Conservation (phyloP, 2,888 invertebrate species). For the Onchidella celtica region DNA sequence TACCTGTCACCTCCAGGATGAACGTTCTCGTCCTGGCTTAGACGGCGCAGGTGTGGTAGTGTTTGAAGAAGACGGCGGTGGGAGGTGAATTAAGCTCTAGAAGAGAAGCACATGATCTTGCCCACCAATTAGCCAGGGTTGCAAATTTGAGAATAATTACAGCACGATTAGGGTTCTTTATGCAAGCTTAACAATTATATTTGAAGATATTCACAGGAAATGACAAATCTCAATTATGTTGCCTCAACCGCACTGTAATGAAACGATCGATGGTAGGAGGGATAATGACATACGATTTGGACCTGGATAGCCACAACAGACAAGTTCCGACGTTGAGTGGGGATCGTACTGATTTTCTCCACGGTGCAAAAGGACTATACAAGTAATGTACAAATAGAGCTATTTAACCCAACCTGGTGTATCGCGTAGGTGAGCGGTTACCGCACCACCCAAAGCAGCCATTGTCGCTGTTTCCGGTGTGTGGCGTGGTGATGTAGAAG, state of each 20-base stretch:
- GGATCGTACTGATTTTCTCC: too few species aligned
- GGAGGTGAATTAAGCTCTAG: neutral
- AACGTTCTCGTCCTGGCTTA: neutral
- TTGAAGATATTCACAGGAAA: too few species aligned
- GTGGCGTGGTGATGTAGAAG: too few species aligned
- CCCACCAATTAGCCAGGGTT: neutral
- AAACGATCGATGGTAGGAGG: neutral
- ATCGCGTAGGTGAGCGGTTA: too few species aligned
- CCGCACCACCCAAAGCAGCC: too few species aligned
- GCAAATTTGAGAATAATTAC: slow-evolving; percentile 8
- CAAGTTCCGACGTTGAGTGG: too few species aligned
- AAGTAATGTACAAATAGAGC: too few species aligned
- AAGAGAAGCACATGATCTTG: neutral
- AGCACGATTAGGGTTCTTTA: slow-evolving; percentile 3
- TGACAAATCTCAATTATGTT: neutral
- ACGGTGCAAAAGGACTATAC: too few species aligned
- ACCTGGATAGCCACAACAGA: too few species aligned
- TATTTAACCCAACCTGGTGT: too few species aligned
- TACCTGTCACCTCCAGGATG: neutral
- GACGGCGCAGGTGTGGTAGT: neutral
- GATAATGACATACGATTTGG: neutral
- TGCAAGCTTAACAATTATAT: neutral
- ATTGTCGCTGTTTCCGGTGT: too few species aligned
- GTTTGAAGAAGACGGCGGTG: neutral
- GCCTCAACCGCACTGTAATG: neutral